Conservation (phyloP, 2,888 invertebrate genomes). For the Adineta ricciae region DNA sequence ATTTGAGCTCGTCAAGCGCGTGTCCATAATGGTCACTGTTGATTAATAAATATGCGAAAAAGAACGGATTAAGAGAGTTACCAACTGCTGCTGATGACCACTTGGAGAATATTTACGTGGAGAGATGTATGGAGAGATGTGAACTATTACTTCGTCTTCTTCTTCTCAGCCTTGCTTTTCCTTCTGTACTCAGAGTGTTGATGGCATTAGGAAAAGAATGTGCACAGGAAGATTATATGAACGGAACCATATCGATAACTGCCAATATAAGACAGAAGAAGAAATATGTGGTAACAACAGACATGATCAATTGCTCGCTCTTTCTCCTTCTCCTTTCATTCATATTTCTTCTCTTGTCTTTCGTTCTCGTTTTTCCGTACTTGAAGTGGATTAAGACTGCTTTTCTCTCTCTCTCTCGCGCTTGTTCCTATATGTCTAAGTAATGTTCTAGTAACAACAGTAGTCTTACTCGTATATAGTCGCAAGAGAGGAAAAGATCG, state of each 20-base stretch:
- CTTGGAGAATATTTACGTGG: neutral
- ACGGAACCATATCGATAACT: neutral
- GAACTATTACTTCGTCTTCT: neutral
- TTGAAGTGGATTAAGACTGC: neutral
- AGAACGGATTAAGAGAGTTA: neutral
- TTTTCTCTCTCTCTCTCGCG: neutral
- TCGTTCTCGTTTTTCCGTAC: constrained; percentile 4
- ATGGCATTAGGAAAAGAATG: neutral
- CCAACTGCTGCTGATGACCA: neutral
- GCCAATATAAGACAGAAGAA: constrained; percentile 5
- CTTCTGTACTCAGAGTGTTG: neutral
- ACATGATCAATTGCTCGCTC: constrained; percentile 1
- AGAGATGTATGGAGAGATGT: neutral
- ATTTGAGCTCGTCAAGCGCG: neutral
- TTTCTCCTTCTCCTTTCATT: neutral
- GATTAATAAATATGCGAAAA: neutral
- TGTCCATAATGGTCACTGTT: neutral
- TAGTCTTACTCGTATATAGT: neutral
- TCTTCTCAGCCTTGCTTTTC: neutral
- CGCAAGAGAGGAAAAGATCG: neutral
- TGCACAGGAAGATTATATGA: neutral
- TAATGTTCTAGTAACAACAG: neutral
- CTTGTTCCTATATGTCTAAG: neutral
- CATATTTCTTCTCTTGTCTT: neutral
- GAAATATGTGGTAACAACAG: constrained; percentile 15